These are phyloP conservation scores for Anorthoa munda DNA, from an alignment of 2,888 invertebrate species.

Conservation along the genomic window DNA sequence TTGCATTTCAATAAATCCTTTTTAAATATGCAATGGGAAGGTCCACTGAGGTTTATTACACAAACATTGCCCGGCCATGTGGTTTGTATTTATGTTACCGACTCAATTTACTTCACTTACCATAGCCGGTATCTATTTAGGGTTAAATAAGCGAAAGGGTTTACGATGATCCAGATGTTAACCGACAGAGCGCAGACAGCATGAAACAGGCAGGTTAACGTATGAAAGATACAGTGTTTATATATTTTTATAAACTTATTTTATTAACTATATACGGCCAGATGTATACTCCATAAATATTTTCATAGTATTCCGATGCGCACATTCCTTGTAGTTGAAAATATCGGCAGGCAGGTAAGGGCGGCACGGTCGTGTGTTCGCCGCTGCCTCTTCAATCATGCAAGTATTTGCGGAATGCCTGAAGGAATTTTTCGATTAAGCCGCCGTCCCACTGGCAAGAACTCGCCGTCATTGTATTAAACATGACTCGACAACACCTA, in stretches of 20 bases:
- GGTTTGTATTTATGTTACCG: constrained; percentile 71
- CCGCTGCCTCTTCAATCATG: constrained; percentile 73
- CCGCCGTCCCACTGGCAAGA: constrained; percentile 64
- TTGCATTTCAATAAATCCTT: constrained; percentile 47
- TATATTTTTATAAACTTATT: constrained; percentile 2
- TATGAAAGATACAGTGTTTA: constrained; percentile 10
- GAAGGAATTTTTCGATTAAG: constrained; percentile 81
- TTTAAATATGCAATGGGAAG: constrained; percentile 48
- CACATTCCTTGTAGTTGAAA: constrained; percentile 55
- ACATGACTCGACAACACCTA: constrained; percentile 74
- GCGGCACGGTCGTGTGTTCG: constrained; percentile 47
- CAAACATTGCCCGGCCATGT: constrained; percentile 69
- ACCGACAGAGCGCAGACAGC: constrained; percentile 14
- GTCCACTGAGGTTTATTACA: constrained; percentile 56
- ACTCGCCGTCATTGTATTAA: constrained; percentile 71
- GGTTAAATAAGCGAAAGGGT: constrained; percentile 53
- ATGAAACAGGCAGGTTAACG: constrained; percentile 4
- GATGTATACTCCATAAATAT: constrained; percentile 15
- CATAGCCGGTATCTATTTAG: constrained; percentile 53
- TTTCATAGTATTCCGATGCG: constrained; percentile 38
- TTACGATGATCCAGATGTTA: constrained; percentile 39
- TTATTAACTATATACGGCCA: constrained; percentile 17
- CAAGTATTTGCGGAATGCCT: constrained; percentile 73
- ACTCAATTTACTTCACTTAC: constrained; percentile 68
- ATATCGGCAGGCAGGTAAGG: constrained; percentile 61